phyloP scores from a whole-genome alignment of 2,113 vertebrate species.

The Anhinga anhinga region DNA sequence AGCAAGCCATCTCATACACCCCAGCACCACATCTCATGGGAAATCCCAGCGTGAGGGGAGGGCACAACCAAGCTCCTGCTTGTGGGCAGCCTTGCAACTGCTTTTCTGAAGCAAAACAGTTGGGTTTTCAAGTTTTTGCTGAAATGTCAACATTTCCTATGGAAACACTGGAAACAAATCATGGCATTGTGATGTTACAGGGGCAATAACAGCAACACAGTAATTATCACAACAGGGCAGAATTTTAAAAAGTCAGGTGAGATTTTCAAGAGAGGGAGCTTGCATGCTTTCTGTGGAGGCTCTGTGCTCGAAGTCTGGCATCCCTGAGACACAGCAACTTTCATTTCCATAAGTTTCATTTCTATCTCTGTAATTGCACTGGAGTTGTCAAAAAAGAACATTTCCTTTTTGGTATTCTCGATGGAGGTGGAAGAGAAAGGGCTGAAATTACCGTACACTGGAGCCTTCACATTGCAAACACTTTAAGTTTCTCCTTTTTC shows the following conservation, averaged over 20 bases:
- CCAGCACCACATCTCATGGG: fast-evolving
- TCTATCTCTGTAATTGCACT: neutral
- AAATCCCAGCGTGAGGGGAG: fast-evolving
- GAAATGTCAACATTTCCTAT: neutral
- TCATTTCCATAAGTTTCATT: neutral
- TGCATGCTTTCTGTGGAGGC: neutral
- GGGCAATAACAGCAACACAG: neutral
- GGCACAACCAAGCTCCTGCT: fast-evolving
- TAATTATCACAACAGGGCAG: neutral
- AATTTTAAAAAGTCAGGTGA: neutral
- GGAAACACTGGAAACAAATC: neutral
- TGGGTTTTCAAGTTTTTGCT: neutral
- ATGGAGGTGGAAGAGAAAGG: neutral
- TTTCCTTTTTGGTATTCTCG: neutral
- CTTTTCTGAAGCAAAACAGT: neutral
- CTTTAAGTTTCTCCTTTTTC: neutral
- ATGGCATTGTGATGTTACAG: neutral
- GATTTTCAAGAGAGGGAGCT: neutral
- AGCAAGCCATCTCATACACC: fast-evolving
- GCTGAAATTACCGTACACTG: neutral
- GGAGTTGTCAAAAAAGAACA: neutral
- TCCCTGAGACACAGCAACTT: neutral
- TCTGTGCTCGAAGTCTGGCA: neutral
- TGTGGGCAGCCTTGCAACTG: neutral
- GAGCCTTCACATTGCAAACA: neutral